Conservation (phyloP, 2,797 vertebrate species). For the Enteromius argenteus region DNA sequence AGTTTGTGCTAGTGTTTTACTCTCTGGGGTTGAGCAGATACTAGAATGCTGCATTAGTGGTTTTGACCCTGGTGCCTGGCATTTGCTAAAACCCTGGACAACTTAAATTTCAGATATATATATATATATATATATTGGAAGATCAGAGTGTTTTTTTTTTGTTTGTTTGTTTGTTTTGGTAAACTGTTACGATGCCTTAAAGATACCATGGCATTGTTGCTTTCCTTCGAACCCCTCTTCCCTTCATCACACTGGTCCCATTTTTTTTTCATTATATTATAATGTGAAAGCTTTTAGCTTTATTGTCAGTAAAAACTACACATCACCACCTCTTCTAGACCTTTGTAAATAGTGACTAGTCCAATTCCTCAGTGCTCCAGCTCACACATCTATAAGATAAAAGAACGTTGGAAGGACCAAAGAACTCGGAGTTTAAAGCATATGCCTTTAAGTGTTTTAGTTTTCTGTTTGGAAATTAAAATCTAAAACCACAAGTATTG, state of each 20-base stretch:
- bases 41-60: conserved; percentile 4
- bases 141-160: background rate
- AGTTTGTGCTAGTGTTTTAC: conserved; percentile 75
- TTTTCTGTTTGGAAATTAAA: conserved; percentile 3
- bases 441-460: conserved; percentile 30
- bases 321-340: background rate
- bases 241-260: background rate
- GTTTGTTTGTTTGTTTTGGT: background rate
- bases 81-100: conserved; percentile 3
- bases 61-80: background rate
- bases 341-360: conserved; percentile 32
- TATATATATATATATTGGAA: background rate
- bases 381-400: conserved; percentile 17
- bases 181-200: conserved; percentile 17
- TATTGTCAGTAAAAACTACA: background rate
- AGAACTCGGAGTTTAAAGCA: conserved; percentile 30
- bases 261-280: conserved; percentile 32
- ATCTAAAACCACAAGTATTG: background rate
- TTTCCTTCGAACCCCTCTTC: conserved; percentile 13
- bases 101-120: background rate
- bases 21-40: conserved; percentile 85
- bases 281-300: conserved; percentile 16
- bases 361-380: background rate
- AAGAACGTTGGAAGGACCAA: conserved; percentile 53
- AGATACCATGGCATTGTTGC: conserved; percentile 4